phyloP scores from a whole-genome alignment of 2,113 vertebrate species.

The Lontra canadensis region DNA sequence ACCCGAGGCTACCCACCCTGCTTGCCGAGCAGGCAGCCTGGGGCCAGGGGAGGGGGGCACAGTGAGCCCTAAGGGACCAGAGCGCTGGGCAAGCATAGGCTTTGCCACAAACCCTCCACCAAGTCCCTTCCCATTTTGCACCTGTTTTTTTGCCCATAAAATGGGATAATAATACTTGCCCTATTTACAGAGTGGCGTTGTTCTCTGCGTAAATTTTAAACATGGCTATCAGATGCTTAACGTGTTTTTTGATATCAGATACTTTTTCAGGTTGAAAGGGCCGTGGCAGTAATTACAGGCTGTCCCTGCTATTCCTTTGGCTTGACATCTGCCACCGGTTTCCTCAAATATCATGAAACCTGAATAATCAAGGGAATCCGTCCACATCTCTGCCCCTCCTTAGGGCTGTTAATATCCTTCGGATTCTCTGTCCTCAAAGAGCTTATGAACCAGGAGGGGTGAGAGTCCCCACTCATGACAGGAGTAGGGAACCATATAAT shows the following conservation, averaged over 20 bases:
- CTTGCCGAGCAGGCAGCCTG: background rate
- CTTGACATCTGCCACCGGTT: background rate
- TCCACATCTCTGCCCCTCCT: slow-evolving; percentile 1
- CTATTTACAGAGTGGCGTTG: background rate
- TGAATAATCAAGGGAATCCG: background rate
- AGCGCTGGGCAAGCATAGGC: background rate
- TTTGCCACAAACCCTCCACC: background rate
- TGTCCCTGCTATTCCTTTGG: background rate
- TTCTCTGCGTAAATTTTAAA: background rate
- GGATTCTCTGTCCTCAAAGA: slow-evolving; percentile 73
- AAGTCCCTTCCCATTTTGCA: background rate
- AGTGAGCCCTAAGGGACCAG: rapidly evolving
- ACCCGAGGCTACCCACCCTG: background rate
- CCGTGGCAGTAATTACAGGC: background rate
- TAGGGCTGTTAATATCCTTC: slow-evolving; percentile 46
- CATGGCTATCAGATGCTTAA: background rate
- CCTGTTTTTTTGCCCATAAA: slow-evolving; percentile 2
- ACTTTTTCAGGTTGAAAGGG: slow-evolving; percentile 40
- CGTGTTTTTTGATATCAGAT: slow-evolving; percentile 45
- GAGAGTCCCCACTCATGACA: background rate
- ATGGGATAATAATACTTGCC: background rate
- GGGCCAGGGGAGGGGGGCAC: rapidly evolving
- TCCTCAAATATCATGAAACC: slow-evolving; percentile 37
- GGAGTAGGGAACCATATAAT: slow-evolving; percentile 47
- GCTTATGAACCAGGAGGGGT: slow-evolving; percentile 34